These are phyloP conservation scores for Diplosoma virens DNA, from an alignment of 23 tunicate genomes.

Conservation along the genomic window DNA sequence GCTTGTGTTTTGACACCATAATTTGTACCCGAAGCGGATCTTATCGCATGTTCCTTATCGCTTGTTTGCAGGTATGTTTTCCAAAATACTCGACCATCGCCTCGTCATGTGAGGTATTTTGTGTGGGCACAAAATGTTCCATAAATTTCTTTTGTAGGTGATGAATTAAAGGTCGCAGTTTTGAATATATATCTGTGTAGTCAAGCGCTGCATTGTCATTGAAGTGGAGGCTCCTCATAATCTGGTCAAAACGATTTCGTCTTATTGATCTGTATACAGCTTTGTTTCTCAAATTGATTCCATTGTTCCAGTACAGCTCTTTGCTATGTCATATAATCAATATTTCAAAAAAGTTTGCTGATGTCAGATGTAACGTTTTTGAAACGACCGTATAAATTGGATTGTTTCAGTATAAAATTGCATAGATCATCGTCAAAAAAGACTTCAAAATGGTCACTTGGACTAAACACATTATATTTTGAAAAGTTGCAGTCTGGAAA, in stretches of 20 bases:
- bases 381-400: background rate
- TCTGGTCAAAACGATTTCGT: background rate
- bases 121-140: background rate
- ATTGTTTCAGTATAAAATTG: background rate
- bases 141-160: background rate
- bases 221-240: conserved; percentile 2
- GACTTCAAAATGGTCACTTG: background rate
- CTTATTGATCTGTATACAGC: background rate
- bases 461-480: too few species aligned
- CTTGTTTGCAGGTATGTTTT: background rate
- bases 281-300: background rate
- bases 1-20: too few species aligned
- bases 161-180: background rate
- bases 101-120: background rate
- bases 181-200: background rate
- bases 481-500: too few species aligned
- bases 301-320: background rate
- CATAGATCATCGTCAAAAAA: background rate
- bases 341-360: background rate
- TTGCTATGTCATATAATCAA: background rate
- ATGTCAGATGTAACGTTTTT: background rate
- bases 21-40: too few species aligned
- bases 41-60: too few species aligned
- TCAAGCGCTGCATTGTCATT: background rate
- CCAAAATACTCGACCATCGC: background rate